Evolutionary conservation across 2,888 invertebrate genomes (phyloP).

Genomic region (Heteromyza rotundicornis): DNA sequence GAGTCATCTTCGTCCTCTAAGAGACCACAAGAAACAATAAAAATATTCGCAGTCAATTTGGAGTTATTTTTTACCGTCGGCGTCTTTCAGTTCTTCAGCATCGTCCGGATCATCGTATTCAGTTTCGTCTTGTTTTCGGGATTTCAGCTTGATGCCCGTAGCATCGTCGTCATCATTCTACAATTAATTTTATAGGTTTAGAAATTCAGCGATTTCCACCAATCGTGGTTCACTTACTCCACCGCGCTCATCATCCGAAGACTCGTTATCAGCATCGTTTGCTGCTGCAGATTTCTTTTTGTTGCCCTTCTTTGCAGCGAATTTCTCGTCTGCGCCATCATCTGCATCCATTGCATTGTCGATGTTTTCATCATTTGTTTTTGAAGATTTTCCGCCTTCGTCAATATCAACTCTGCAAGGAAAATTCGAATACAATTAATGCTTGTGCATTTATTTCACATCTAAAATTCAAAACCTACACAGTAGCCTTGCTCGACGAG

Average conservation of each 20-base stretch:
- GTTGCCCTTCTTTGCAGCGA: conserved; percentile 58
- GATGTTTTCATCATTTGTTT: conserved; percentile 53
- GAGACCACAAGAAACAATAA: background rate
- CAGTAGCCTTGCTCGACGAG: conserved; percentile 57
- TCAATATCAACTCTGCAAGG: conserved; percentile 62
- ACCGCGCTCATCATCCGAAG: conserved; percentile 51
- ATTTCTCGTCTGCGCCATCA: conserved; percentile 43
- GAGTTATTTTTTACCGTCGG: conserved; percentile 43
- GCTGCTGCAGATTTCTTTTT: background rate
- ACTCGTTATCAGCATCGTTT: conserved; percentile 52
- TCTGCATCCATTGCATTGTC: conserved; percentile 61
- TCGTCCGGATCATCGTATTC: conserved; percentile 74
- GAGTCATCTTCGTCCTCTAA: conserved; percentile 40
- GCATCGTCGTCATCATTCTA: conserved; percentile 57
- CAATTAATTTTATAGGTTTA: background rate
- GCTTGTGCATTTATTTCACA: no score
- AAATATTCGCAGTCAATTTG: background rate
- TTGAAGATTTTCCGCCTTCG: conserved; percentile 42
- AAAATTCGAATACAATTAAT: background rate
- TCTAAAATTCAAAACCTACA: no score
- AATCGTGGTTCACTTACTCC: conserved; percentile 26
- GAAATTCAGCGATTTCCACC: background rate
- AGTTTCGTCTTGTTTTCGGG: conserved; percentile 68
- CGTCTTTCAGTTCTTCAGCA: conserved; percentile 65
- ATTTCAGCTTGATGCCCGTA: conserved; percentile 64